Evolutionary conservation across 2,797 vertebrate genomes (phyloP), one percentile per base, ranked within the genome.

Genomic region (Dermochelys coriacea): DNA sequence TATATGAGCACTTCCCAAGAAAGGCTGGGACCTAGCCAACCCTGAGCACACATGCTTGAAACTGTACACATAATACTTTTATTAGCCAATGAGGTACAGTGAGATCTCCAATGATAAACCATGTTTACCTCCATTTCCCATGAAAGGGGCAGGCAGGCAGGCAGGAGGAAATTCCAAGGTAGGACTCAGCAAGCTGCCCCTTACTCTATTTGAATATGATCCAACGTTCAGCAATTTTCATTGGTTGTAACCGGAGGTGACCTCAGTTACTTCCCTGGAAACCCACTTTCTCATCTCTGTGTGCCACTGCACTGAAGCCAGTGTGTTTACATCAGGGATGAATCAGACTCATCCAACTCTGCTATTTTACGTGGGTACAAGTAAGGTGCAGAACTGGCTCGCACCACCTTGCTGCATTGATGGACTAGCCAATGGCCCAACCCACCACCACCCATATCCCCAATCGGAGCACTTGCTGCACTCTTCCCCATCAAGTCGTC

Each of bases 41-140:
- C 23, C 54, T 21, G 27, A 10, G 6, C 41, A 47, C 27, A 21
- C 55, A 12, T 12, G 29, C 16, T 82, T 31, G 45, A 21, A 59
- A 82, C 18, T 4, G 29, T 25, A 64, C 57, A 59, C 0, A 0
- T 12, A 64, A 27, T 45, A 1, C 2, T 50, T 57, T 1, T 2
- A n/a, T 27, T 5, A 51, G 45, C 3, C 0, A 7, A 55, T 0
- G 5, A 77, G 88, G 47, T 5, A 19, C 0, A 1, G 54, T 7
- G 2, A 59, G 47, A 1, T 51, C 54, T n/a, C 51, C 12, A 4
- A 47, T 11, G 75, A 54, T 6, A 49, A 49, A 45, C 5, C 52
- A 54, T 41, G 37, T 77, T 77, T 77, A 77, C 41, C 74, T 77
- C 45, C 45, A 5, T 47, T 47, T 77, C 80, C 2, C 1, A 18